phyloP scores from a whole-genome alignment of 2,888 invertebrate genomes.

The Oligia strigilis region DNA sequence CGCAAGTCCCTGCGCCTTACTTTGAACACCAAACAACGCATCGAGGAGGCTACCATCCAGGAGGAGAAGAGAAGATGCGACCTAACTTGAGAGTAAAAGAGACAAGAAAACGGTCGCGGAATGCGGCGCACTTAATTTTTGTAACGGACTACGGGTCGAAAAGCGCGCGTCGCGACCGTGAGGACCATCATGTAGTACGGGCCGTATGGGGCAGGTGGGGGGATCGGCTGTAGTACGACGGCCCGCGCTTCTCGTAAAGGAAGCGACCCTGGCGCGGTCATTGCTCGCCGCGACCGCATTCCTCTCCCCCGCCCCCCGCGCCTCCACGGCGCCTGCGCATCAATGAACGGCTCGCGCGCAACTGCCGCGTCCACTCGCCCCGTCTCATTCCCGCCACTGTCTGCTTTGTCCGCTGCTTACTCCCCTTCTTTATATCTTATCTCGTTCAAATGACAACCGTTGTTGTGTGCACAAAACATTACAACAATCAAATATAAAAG shows the following conservation, averaged over 20 bases:
- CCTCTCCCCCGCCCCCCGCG: slow-evolving; percentile 82
- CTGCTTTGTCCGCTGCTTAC: slow-evolving; percentile 67
- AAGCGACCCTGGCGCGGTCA: slow-evolving; percentile 91
- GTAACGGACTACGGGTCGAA: slow-evolving; percentile 89
- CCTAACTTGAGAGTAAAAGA: slow-evolving; percentile 76
- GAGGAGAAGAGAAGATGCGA: slow-evolving; percentile 63
- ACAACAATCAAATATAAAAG: slow-evolving; percentile 35
- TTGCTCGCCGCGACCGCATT: slow-evolving; percentile 90
- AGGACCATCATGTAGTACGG: slow-evolving; percentile 87
- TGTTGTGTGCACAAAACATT: slow-evolving; percentile 46
- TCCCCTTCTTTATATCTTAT: slow-evolving; percentile 56
- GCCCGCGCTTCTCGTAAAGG: slow-evolving; percentile 90
- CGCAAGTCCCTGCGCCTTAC: slow-evolving; percentile 71
- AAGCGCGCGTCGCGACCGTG: slow-evolving; percentile 85
- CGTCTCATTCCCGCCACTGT: slow-evolving; percentile 78
- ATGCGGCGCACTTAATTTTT: slow-evolving; percentile 90
- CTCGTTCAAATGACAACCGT: slow-evolving; percentile 49
- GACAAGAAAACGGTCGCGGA: slow-evolving; percentile 83
- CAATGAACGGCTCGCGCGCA: slow-evolving; percentile 89
- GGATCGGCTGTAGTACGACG: slow-evolving; percentile 87
- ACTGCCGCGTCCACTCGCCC: slow-evolving; percentile 80
- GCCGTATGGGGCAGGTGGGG: slow-evolving; percentile 75
- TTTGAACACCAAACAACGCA: slow-evolving; percentile 63
- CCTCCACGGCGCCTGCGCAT: slow-evolving; percentile 86
- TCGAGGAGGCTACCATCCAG: slow-evolving; percentile 59